Evolutionary conservation across 2,888 invertebrate species (phyloP).

Genomic region (Corythucha ciliata): DNA sequence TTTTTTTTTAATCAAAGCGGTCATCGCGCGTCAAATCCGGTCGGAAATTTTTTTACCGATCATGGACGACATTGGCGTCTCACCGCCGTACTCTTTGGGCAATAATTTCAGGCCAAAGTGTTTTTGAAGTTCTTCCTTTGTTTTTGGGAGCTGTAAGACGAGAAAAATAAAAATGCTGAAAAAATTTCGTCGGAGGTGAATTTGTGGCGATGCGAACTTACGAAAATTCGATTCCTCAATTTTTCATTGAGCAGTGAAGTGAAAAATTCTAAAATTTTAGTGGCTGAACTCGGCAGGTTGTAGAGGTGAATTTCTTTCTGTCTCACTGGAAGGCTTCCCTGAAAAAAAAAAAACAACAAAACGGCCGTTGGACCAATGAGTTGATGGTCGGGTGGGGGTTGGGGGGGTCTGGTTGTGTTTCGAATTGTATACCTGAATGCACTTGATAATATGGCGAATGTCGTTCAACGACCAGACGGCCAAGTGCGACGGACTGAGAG

Average conservation of each 20-base stretch:
- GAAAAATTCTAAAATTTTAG: conserved; percentile 64
- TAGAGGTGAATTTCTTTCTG: conserved; percentile 67
- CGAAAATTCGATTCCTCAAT: conserved; percentile 56
- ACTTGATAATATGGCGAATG: conserved; percentile 57
- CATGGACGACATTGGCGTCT: too few species aligned
- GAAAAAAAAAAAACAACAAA: conserved; percentile 37
- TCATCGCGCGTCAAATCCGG: too few species aligned
- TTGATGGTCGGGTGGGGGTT: background rate
- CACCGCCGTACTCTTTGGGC: too few species aligned
- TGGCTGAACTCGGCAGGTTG: conserved; percentile 57
- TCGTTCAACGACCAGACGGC: conserved; percentile 69
- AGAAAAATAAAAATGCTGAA: too few species aligned
- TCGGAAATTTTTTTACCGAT: too few species aligned
- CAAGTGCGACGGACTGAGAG: conserved; percentile 63
- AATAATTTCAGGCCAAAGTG: too few species aligned
- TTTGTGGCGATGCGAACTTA: too few species aligned
- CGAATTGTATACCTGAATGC: conserved; percentile 53
- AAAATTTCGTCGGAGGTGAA: too few species aligned
- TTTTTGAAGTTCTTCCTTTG: too few species aligned
- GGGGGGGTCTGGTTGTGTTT: too few species aligned
- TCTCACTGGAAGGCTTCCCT: conserved; percentile 68
- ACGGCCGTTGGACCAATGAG: background rate
- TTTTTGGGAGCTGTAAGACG: too few species aligned
- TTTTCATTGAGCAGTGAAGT: conserved; percentile 59
- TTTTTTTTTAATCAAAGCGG: too few species aligned